A percentile compares a stretch with the other conserved stretches of the same genome.
These are phyloP conservation scores for Galerucella calmariensis DNA, from an alignment of 2,888 invertebrate genomes.

Conservation along the genomic window DNA sequence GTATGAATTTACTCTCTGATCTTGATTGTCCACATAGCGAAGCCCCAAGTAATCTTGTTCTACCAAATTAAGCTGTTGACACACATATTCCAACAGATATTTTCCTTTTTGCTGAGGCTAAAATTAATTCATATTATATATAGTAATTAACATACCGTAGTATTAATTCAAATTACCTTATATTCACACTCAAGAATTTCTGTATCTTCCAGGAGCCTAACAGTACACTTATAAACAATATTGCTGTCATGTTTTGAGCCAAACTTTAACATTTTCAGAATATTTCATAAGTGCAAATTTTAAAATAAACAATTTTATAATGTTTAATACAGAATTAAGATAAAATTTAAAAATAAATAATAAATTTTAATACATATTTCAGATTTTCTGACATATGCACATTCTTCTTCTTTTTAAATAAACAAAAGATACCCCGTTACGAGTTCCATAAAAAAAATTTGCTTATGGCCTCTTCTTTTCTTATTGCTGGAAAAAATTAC, in stretches of 20 bases:
- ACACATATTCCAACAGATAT: slow-evolving; percentile 89
- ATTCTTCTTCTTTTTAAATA: slow-evolving; percentile 6
- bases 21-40: slow-evolving; percentile 88
- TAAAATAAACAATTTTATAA: slow-evolving; percentile 27
- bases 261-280: slow-evolving; percentile 61
- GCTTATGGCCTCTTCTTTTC: too few relatives aligned
- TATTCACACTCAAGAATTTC: slow-evolving; percentile 94
- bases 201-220: slow-evolving; percentile 88
- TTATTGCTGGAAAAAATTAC: too few relatives aligned
- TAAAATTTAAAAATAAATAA: slow-evolving; percentile 30
- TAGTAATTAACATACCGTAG: slow-evolving; percentile 30
- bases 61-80: slow-evolving; percentile 88
- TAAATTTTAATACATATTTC: slow-evolving; percentile 23
- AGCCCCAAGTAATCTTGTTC: slow-evolving; percentile 96
- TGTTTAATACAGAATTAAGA: slow-evolving; percentile 25
- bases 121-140: slow-evolving; percentile 56
- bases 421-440: not conserved
- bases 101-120: slow-evolving; percentile 91
- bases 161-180: slow-evolving; percentile 70
- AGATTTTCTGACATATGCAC: slow-evolving; percentile 18
- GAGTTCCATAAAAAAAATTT: too few relatives aligned
- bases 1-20: slow-evolving; percentile 78
- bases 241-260: slow-evolving; percentile 77
- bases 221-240: slow-evolving; percentile 87
- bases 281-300: slow-evolving; percentile 31